Conservation (phyloP, 1,140 invertebrate genomes). For the Hyphantria cunea region DNA sequence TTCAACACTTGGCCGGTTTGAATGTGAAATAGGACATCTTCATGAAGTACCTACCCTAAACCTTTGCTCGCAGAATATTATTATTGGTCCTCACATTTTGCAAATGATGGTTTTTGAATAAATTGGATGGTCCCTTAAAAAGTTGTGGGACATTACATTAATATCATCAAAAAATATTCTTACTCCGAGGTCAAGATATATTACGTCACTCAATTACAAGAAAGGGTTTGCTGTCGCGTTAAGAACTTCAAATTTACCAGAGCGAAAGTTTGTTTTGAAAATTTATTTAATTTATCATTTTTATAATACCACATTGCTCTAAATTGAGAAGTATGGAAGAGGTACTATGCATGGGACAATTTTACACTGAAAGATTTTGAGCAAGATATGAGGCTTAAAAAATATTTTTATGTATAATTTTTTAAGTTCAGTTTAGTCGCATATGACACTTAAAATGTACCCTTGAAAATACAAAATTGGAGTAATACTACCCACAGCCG, state of each 20-base stretch:
- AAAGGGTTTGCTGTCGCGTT: slow-evolving; percentile 4
- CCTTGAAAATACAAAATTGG: too few relatives aligned
- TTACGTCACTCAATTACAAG: background rate
- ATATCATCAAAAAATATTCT: background rate
- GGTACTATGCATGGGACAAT: too few relatives aligned
- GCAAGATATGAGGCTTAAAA: too few relatives aligned
- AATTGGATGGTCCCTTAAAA: background rate
- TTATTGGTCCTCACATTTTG: background rate
- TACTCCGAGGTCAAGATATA: slow-evolving; percentile 4
- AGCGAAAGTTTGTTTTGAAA: slow-evolving; percentile 13
- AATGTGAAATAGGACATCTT: slow-evolving; percentile 18
- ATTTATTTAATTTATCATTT: slow-evolving; percentile 10
- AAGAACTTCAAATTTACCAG: slow-evolving; percentile 1
- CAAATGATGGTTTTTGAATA: background rate
- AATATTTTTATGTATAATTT: too few relatives aligned
- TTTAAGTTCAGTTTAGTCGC: too few relatives aligned
- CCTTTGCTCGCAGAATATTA: background rate
- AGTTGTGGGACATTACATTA: background rate
- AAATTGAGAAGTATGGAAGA: too few relatives aligned
- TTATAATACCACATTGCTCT: slow-evolving; percentile 1
- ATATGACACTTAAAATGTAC: too few relatives aligned
- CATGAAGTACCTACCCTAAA: slow-evolving; percentile 3
- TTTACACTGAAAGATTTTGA: too few relatives aligned
- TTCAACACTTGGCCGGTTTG: slow-evolving; percentile 1
- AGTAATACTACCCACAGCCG: too few relatives aligned